Base-by-base conservation (phyloP, 1,140 invertebrate genomes). In the Arctopsyche grandis region DNA sequence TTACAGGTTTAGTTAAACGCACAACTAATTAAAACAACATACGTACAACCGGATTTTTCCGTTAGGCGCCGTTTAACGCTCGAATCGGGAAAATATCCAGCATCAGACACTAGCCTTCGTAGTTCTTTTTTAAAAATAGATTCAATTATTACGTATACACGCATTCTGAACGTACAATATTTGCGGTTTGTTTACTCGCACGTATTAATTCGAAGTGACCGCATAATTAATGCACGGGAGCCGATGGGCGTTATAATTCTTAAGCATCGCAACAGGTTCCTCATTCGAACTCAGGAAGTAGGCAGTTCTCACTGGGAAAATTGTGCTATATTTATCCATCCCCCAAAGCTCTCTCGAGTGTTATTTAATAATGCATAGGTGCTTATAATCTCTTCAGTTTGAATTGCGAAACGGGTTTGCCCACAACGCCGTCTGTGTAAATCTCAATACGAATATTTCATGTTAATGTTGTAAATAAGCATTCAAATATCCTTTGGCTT, bases 41-140 rank as follows among this genome's bases (percentile, higher is more conserved):
- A 60, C 21, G 56, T 38, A 60, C 1, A 60, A 60, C 56, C 56
- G 56, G 56, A 60, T 21, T 60, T 60, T 60, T 60, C 56, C 56
- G 56, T 60, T 60, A 60, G 56, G 56, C 56, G 56, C 56, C 56
- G 19, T 60, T 60, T 19, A 21, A 21, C 16, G 56, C 19, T 60
- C 56, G 56, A 21, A 60, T 60, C 56, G 56, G 56, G 9, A 19
- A 21, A 21, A 19, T 60, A 19, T 60, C 56, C 21, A 9, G 16
- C 56, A 21, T 38, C 7, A 7, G 7, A 38, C 7, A 38, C 29
- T n/a, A n/a, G n/a, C n/a, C n/a, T n/a, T n/a, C n/a, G n/a, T n/a
- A n/a, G n/a, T n/a, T n/a, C n/a, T n/a, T n/a, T n/a, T n/a, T n/a
- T n/a, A n/a, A n/a, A n/a, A n/a, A n/a, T n/a, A n/a, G n/a, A n/a